Percentiles rank a stretch among this genome's conserved stretches.
These are phyloP conservation scores for Camponotus fellah DNA, from an alignment of 2,888 invertebrate genomes.

Conservation along the genomic window DNA sequence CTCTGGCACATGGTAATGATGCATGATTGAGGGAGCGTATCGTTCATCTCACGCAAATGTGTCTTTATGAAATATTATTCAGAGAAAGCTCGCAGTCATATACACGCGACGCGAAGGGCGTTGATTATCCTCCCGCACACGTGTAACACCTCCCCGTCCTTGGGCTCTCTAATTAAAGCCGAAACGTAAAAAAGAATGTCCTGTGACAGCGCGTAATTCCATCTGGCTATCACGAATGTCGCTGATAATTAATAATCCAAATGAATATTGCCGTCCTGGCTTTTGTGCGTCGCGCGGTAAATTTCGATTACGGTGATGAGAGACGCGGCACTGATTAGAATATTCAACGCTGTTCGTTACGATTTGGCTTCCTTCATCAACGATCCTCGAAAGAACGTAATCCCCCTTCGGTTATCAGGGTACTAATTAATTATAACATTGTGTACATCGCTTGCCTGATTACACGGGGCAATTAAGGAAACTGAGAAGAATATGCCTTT, in stretches of 20 bases:
- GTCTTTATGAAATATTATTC: constrained; percentile 52
- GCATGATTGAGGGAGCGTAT: constrained; percentile 42
- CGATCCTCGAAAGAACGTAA: background rate
- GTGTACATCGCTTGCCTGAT: constrained; percentile 26
- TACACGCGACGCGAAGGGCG: constrained; percentile 13
- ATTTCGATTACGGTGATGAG: constrained; percentile 12
- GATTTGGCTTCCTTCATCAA: constrained; percentile 14
- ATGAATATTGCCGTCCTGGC: background rate
- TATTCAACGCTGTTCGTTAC: background rate
- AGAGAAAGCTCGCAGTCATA: constrained; percentile 4
- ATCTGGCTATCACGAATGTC: constrained; percentile 4
- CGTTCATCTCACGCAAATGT: constrained; percentile 62
- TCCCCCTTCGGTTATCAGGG: background rate
- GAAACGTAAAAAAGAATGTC: constrained; percentile 39
- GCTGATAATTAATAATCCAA: constrained; percentile 48
- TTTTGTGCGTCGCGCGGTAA: background rate
- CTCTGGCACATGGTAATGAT: constrained; percentile 15
- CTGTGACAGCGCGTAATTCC: constrained; percentile 26
- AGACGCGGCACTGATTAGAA: constrained; percentile 9
- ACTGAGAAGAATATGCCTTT: constrained; percentile 11
- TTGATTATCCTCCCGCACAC: constrained; percentile 21
- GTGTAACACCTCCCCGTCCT: constrained; percentile 29
- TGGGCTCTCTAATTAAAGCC: constrained; percentile 61
- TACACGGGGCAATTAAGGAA: constrained; percentile 30
- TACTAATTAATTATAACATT: constrained; percentile 26